Evolutionary conservation across 1,140 invertebrate species (phyloP).

Genomic region (Eumeta japonica): DNA sequence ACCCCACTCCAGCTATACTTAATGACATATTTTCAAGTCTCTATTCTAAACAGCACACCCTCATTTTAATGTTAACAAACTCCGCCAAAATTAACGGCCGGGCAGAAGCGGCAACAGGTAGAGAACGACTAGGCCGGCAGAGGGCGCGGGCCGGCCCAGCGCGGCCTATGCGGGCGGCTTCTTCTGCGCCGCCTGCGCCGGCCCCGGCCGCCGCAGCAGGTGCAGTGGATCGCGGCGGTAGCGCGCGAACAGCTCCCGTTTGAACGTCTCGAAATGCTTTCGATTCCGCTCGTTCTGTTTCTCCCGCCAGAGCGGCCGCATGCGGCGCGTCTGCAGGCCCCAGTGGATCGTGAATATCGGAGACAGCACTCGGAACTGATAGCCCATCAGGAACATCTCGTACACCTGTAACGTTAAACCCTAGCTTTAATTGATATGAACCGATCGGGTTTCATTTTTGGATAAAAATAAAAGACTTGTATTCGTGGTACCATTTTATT

Average conservation of each 20-base stretch:
- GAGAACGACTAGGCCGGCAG: conserved; percentile 48
- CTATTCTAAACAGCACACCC: too few species aligned
- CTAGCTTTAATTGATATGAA: conserved; percentile 6
- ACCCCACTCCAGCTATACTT: too few species aligned
- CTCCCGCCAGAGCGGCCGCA: conserved; percentile 78
- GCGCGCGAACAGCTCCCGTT: conserved; percentile 76
- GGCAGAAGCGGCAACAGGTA: too few species aligned
- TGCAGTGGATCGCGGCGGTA: conserved; percentile 70
- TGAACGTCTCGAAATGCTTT: conserved; percentile 80
- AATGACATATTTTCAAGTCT: too few species aligned
- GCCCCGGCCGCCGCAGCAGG: conserved; percentile 53
- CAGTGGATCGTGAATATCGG: conserved; percentile 89
- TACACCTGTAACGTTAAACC: conserved; percentile 74
- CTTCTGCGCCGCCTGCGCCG: conserved; percentile 32
- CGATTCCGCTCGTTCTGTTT: conserved; percentile 81
- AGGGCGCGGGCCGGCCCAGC: conserved; percentile 33
- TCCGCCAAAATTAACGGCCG: too few species aligned
- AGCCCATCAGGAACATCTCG: conserved; percentile 90
- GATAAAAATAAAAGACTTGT: too few species aligned
- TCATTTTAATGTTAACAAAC: too few species aligned
- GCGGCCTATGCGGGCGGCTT: conserved; percentile 38
- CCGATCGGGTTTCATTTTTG: neutral
- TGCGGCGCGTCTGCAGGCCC: conserved; percentile 77
- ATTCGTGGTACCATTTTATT: too few species aligned
- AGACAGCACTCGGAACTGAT: conserved; percentile 84